Evolutionary conservation across 2,888 invertebrate genomes (phyloP).

Genomic region (Cetonia aurata): DNA sequence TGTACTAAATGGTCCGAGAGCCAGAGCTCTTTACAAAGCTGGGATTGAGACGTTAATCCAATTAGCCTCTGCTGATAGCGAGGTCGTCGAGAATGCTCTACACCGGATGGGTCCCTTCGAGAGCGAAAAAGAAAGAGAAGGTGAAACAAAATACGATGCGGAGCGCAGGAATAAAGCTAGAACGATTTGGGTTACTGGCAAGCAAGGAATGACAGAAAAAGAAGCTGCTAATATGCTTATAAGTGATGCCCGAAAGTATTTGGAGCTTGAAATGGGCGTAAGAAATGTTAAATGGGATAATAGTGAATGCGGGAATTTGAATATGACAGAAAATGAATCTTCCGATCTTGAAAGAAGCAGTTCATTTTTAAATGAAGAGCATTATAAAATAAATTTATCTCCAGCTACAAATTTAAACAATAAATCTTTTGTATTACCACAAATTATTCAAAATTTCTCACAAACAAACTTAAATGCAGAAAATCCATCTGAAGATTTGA

Average conservation of each 20-base stretch:
- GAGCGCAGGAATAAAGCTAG: constrained; percentile 77
- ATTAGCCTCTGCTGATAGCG: constrained; percentile 80
- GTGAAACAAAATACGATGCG: constrained; percentile 76
- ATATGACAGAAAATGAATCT: not conserved
- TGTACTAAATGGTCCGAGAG: constrained; percentile 85
- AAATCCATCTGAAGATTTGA: not conserved
- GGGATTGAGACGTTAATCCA: constrained; percentile 84
- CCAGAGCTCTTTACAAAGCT: constrained; percentile 84
- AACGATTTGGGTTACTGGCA: constrained; percentile 84
- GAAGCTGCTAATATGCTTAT: constrained; percentile 87
- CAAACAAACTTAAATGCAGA: not conserved
- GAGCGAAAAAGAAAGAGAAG: constrained; percentile 80
- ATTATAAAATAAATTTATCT: too few species aligned
- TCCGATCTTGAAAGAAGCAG: not conserved
- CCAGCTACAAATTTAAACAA: too few species aligned
- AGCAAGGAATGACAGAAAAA: constrained; percentile 81
- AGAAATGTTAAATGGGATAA: constrained; percentile 76
- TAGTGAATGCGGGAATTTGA: not conserved
- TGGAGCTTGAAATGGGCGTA: constrained; percentile 81
- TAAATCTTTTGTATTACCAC: too few species aligned
- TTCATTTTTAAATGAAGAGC: not conserved
- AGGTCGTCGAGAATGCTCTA: constrained; percentile 81
- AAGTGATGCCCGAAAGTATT: constrained; percentile 79
- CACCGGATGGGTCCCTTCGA: constrained; percentile 87
- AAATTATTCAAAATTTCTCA: too few species aligned